Base-by-base conservation (phyloP, 2,888 invertebrate genomes). In the Sinotaia quadrata region DNA sequence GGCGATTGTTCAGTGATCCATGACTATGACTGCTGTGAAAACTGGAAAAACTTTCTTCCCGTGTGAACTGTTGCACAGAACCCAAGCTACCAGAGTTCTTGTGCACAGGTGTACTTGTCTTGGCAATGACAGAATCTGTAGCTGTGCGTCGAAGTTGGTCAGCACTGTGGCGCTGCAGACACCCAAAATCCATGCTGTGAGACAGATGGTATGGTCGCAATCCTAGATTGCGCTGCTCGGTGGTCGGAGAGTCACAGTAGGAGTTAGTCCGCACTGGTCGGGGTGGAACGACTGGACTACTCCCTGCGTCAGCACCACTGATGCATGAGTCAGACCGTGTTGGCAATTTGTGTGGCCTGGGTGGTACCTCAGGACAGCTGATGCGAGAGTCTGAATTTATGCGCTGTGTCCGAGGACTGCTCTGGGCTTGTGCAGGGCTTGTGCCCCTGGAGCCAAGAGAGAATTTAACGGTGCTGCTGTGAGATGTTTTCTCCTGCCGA, bases 111-210 rank as follows among this genome's bases (percentile, higher is more conserved):
- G 67, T 57, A 37, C 75, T 76, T 37, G 74, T 66, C 54, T 78
- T 75, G 47, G 82, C 77, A 51, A 81, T 79, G 59, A 75, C 73
- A 5, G 83, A 78, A 67, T 84, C 84, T 12, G 83, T 82, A 5
- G 81, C 79, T 2, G 82, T 81, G 4, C 83, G 59, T 15, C 81
- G 70, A 27, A 82, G 72, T 44, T 74, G 75, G 31, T 82, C 80
- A n/a, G 72, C 69, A 18, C 75, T 71, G 27, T 77, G 73, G 33
- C 71, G 70, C 51, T 76, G 76, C 34, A 78, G 72, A 60, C 74
- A 77, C 2, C 77, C 75, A 59, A 83, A 81, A 60, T 84, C 83
- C 61, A 79, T 78, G 75, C 82, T 83, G 51, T 80, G 81, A 18
- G 82, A 81, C 31, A 81, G 76, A 58, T 80, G 79, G 56, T 76